These are phyloP conservation scores for Sakesphorus luctuosus DNA, from an alignment of 2,113 vertebrate genomes.

Conservation along the genomic window DNA sequence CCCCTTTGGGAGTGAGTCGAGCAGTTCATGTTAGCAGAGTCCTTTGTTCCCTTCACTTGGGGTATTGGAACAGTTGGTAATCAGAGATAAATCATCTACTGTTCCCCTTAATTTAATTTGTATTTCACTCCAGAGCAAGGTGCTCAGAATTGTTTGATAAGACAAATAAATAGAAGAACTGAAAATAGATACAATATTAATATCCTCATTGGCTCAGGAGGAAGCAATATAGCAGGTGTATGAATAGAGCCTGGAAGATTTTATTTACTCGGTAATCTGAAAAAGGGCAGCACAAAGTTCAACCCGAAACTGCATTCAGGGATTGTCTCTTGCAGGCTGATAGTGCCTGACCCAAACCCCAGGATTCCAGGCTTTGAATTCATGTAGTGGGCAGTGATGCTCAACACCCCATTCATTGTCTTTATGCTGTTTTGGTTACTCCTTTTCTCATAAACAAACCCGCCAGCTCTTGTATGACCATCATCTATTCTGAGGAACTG, in stretches of 20 bases:
- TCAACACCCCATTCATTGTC: constrained; percentile 23
- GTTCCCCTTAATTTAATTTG: constrained; percentile 61
- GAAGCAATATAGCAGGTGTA: background rate
- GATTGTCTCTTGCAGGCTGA: background rate
- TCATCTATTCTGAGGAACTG: constrained; percentile 9
- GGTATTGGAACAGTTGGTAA: constrained; percentile 20
- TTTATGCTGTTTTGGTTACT: background rate
- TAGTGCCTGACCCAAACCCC: background rate
- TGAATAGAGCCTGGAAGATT: background rate
- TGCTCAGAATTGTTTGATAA: background rate
- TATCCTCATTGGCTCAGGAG: background rate
- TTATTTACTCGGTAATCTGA: background rate
- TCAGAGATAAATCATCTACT: constrained; percentile 37
- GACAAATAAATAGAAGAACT: constrained; percentile 29
- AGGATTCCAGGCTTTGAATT: background rate
- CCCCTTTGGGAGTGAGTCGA: constrained; percentile 56
- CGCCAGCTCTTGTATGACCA: background rate
- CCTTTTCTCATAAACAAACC: constrained; percentile 34
- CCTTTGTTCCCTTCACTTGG: constrained; percentile 69
- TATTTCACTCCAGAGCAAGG: constrained; percentile 38
- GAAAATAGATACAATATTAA: constrained; percentile 9
- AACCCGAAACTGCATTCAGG: background rate
- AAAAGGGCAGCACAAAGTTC: background rate
- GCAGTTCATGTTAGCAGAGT: constrained; percentile 27
- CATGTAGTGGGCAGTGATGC: background rate